A percentile compares a stretch with the other conserved stretches of the same genome.
Evolutionary conservation across 37 sponge, comb jelly and placozoan species (phyloP).

Genomic region (Aplysina aerophoba): DNA sequence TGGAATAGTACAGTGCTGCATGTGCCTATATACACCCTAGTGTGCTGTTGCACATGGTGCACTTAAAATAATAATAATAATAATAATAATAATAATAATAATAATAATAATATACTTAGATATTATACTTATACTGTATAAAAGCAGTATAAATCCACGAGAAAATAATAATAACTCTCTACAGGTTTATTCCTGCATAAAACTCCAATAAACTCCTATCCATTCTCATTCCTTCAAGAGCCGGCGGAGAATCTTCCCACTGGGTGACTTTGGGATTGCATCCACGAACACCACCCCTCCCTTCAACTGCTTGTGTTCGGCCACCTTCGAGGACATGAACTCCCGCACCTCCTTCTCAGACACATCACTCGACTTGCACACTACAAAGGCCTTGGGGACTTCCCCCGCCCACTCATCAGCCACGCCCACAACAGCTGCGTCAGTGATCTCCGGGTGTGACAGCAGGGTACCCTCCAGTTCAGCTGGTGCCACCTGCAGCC

Average conservation of each 20-base stretch:
- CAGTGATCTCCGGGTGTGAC: conserved; percentile 79
- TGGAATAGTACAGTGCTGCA: no score
- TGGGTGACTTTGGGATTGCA: conserved; percentile 80
- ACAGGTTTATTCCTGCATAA: no score
- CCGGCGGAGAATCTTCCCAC: conserved; percentile 85
- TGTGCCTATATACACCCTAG: no score
- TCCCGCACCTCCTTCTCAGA: conserved; percentile 61
- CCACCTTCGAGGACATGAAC: conserved; percentile 58
- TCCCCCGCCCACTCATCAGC: conserved; percentile 85
- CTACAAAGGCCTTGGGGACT: conserved; percentile 90
- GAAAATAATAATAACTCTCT: no score
- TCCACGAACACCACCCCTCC: conserved; percentile 84
- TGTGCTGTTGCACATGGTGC: no score
- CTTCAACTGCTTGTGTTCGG: conserved; percentile 73
- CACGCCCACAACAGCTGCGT: conserved; percentile 86
- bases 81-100: neutral
- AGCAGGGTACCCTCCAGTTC: conserved; percentile 84
- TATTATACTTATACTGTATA: no score
- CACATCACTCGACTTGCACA: conserved; percentile 54
- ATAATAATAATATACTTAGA: no score
- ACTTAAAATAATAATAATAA: no score
- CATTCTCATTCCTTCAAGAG: conserved; percentile 30
- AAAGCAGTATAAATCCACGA: no score
- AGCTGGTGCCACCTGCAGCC: conserved; percentile 92
- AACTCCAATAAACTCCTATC: neutral